Evolutionary conservation across 1,140 invertebrate species (phyloP).

Genomic region (Oedothorax gibbosus): DNA sequence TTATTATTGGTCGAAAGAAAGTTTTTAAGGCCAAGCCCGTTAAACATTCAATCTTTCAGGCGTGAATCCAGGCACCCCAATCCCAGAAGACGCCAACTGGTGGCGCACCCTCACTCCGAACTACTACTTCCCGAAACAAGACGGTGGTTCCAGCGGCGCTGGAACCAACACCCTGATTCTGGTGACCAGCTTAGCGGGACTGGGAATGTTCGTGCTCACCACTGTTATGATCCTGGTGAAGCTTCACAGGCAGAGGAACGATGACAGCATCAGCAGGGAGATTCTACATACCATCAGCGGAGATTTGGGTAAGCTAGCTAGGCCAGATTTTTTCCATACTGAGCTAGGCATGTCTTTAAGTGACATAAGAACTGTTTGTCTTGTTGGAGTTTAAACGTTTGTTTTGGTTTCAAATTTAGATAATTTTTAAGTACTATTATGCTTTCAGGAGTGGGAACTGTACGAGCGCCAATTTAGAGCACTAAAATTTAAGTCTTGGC

Average conservation of each 20-base stretch:
- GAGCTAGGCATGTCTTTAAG: no score
- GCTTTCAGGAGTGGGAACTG: no score
- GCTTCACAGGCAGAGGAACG: conserved; percentile 50
- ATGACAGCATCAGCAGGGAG: conserved; percentile 50
- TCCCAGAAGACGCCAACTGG: conserved; percentile 54
- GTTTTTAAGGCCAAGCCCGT: no score
- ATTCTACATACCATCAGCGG: conserved; percentile 57
- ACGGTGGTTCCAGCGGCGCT: neutral
- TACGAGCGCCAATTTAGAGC: no score
- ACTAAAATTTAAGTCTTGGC: no score
- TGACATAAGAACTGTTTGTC: no score
- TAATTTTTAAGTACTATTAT: no score
- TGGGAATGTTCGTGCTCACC: conserved; percentile 62
- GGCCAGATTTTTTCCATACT: no score
- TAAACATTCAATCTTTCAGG: conserved; percentile 4
- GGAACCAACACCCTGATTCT: conserved; percentile 62
- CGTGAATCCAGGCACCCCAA: conserved; percentile 17
- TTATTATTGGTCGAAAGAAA: no score
- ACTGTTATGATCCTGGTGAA: conserved; percentile 62
- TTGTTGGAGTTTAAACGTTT: no score
- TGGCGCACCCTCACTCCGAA: conserved; percentile 62
- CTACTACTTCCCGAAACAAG: conserved; percentile 58
- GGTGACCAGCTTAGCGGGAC: conserved; percentile 60
- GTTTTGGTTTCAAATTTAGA: no score
- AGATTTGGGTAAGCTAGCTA: conserved; percentile 46